These are phyloP conservation scores for Eudemis profundana DNA, from an alignment of 2,888 invertebrate genomes.

Conservation along the genomic window DNA sequence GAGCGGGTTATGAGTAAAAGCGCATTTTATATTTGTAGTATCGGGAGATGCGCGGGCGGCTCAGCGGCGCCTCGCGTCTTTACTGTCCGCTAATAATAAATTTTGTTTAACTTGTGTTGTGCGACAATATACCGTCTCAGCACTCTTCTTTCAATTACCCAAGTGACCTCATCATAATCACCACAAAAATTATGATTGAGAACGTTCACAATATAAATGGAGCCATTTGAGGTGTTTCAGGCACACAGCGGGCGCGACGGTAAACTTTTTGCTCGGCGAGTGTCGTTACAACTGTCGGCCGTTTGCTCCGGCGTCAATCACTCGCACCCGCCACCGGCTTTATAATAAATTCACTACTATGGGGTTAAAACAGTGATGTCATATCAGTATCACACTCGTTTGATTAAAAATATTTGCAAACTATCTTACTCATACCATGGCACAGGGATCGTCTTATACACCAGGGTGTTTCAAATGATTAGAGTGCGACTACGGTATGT, in stretches of 20 bases:
- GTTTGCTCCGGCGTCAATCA: conserved; percentile 23
- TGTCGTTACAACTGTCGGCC: conserved; percentile 26
- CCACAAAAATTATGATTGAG: neutral
- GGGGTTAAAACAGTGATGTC: conserved; percentile 4
- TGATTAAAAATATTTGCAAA: neutral
- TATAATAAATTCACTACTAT: conserved; percentile 19
- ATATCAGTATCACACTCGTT: neutral
- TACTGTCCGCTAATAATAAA: conserved; percentile 60
- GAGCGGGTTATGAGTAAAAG: conserved; percentile 13
- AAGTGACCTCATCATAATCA: neutral
- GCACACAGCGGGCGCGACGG: conserved; percentile 1
- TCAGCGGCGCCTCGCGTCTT: conserved; percentile 52
- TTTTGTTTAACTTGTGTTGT: conserved; percentile 57
- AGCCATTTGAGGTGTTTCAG: conserved; percentile 12
- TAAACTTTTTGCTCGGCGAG: conserved; percentile 24
- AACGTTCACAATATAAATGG: neutral
- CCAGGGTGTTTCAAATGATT: too few relatives aligned
- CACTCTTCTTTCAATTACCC: neutral
- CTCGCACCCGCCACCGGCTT: conserved; percentile 19
- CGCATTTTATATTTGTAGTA: conserved; percentile 27
- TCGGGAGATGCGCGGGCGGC: conserved; percentile 31
- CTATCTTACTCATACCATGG: too few relatives aligned
- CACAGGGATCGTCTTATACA: too few relatives aligned
- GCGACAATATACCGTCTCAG: conserved; percentile 11
- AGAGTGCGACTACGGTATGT: too few relatives aligned